Evolutionary conservation across 2,888 invertebrate genomes (phyloP), one percentile per base, ranked within the genome.

Genomic region (Xanthorhoe designata): DNA sequence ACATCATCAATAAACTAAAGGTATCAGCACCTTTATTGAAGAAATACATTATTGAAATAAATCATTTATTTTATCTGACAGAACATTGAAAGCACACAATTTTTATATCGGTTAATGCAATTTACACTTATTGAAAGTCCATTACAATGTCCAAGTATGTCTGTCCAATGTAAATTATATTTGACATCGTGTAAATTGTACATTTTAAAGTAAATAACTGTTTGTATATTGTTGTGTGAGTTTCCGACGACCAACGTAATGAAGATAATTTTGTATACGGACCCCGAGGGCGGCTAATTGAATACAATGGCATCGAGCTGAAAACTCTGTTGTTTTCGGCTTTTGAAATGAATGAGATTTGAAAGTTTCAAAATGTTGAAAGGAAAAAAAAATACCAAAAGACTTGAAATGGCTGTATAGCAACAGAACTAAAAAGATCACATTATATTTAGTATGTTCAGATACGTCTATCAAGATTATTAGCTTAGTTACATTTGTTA

Each of bases 251-350:
- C 47, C 47, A 47, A 47, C 75, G 81, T 81, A 85, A 86, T 82
- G 78, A 83, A 84, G 81, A 85, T 87, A 87, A 87, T 85, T 87
- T 76, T 77, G 80, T 80, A 47, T 47, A 47, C 47, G 17, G 15
- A 76, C 73, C 78, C 81, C 74, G 78, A 75, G 74, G 78, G 75
- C 68, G 69, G 55, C 80, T 85, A 87, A 87, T 86, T 87, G 51
- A 62, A 62, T 62, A 56, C 51, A 62, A 49, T 51, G 62, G 35
- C 50, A 62, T 62, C 79, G 84, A 87, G 83, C 81, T 80, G 42
- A 51, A 62, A 51, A n/a, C 50, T 56, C 13, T 17, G 49, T 56
- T 56, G 51, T 42, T 50, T 49, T 57, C 15, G 49, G 17, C 47
- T 24, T 47, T 47, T 47, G 13, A 47, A 47, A 47, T 47, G 17